Evolutionary conservation across 1,140 invertebrate genomes (phyloP).

Genomic region (Parapsyche elsis): DNA sequence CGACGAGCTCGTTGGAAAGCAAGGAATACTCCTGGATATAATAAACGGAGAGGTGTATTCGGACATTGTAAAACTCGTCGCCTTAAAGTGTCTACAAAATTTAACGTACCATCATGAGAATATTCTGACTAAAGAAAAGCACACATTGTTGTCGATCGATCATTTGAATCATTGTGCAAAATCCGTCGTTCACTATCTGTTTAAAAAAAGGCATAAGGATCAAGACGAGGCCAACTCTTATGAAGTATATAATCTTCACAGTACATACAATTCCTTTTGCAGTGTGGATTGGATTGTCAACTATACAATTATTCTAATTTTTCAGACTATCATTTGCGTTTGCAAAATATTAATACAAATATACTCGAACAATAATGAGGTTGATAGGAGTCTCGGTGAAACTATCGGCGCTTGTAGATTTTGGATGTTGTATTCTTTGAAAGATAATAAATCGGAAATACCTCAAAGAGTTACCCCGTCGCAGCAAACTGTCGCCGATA

Average conservation of each 20-base stretch:
- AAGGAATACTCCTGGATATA: slow-evolving; percentile 43
- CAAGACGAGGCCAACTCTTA: slow-evolving; percentile 50
- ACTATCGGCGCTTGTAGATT: slow-evolving; percentile 49
- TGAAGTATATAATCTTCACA: slow-evolving; percentile 42
- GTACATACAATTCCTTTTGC: background rate
- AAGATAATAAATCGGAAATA: slow-evolving; percentile 20
- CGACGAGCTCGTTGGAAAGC: slow-evolving; percentile 47
- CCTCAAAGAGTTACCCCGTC: slow-evolving; percentile 50
- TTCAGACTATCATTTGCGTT: slow-evolving; percentile 49
- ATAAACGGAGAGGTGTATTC: slow-evolving; percentile 35
- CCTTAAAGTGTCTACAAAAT: slow-evolving; percentile 47
- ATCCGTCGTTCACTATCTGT: slow-evolving; percentile 34
- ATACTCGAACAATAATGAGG: slow-evolving; percentile 36
- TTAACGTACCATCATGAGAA: slow-evolving; percentile 25
- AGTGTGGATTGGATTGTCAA: too few species aligned
- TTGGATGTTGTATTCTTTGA: slow-evolving; percentile 51
- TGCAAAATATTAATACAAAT: slow-evolving; percentile 33
- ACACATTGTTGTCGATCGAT: slow-evolving; percentile 24
- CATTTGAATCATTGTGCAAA: slow-evolving; percentile 34
- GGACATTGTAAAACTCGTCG: slow-evolving; percentile 12
- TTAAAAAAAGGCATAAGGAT: slow-evolving; percentile 47
- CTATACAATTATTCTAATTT: slow-evolving; percentile 10
- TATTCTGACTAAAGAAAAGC: slow-evolving; percentile 19
- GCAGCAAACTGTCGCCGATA: slow-evolving; percentile 51
- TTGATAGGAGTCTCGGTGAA: slow-evolving; percentile 45